Percentiles rank a stretch among this genome's conserved stretches.
Conservation (phyloP, 2,888 invertebrate genomes). For the Oscheius myriophilus region DNA sequence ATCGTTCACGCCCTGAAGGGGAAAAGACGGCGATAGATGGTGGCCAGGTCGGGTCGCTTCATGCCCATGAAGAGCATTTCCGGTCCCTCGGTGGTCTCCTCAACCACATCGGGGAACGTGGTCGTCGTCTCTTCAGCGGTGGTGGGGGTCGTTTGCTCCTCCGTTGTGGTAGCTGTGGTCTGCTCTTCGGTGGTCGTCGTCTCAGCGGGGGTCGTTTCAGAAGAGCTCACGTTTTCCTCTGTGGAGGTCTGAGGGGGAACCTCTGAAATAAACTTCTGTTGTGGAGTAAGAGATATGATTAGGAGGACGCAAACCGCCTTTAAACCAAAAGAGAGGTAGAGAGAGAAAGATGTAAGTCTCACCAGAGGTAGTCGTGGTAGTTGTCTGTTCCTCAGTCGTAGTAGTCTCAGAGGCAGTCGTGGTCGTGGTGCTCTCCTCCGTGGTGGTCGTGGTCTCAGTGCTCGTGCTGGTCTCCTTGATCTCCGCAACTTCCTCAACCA, state of each 20-base stretch:
- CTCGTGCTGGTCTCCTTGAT: conserved; percentile 4
- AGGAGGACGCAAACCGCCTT: too few relatives aligned
- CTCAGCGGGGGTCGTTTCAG: conserved; percentile 16
- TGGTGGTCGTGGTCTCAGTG: background rate
- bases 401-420: background rate
- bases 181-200: conserved; percentile 7
- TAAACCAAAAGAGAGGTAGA: too few relatives aligned
- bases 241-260: conserved; percentile 5
- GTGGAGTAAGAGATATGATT: too few relatives aligned
- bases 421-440: too few relatives aligned
- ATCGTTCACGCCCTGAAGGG: conserved; percentile 15
- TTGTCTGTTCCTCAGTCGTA: background rate
- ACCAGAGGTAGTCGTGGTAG: background rate
- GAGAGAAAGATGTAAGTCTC: background rate
- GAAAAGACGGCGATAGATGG: conserved; percentile 34
- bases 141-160: conserved; percentile 2
- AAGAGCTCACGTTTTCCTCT: conserved; percentile 3
- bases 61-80: conserved; percentile 24
- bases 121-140: background rate
- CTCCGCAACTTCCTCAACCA: background rate
- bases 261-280: too few relatives aligned
- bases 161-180: background rate
- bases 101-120: conserved; percentile 12
- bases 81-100: conserved; percentile 14
- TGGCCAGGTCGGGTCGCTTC: conserved; percentile 32